Conservation (phyloP, 2,113 vertebrate species). For the Hyla sarda region DNA sequence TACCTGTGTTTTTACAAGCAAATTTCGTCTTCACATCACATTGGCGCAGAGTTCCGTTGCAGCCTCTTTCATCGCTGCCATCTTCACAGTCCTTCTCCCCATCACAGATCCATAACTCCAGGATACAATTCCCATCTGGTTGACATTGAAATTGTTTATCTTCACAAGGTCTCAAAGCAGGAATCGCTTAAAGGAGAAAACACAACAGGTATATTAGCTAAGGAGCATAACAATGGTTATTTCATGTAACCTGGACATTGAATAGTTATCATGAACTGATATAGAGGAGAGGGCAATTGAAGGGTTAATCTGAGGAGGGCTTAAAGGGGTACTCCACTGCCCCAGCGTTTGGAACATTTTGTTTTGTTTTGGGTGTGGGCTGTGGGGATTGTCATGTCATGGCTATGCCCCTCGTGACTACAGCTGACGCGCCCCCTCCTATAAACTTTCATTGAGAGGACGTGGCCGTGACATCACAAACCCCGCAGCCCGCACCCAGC, state of each 20-base stretch:
- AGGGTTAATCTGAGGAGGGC: no score
- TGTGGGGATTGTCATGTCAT: no score
- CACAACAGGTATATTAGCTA: neutral
- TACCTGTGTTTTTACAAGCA: constrained; percentile 92
- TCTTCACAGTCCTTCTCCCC: constrained; percentile 98
- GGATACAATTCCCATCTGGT: constrained; percentile 90
- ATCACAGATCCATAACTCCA: constrained; percentile 91
- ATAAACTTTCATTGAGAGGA: no score
- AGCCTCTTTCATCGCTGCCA: constrained; percentile 89
- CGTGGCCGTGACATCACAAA: no score
- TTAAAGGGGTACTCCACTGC: no score
- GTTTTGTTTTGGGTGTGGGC: no score
- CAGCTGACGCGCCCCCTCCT: no score
- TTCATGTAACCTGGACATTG: neutral
- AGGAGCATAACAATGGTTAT: neutral
- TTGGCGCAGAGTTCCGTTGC: constrained; percentile 84
- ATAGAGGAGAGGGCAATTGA: neutral
- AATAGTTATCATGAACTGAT: no score
- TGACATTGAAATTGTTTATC: constrained; percentile 91
- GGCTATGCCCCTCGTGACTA: no score
- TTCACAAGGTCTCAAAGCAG: constrained; percentile 82
- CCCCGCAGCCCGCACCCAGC: no score
- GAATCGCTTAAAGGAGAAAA: constrained; percentile 74
- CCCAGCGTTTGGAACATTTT: no score
- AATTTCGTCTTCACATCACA: constrained; percentile 95